Evolutionary conservation across 2,797 vertebrate genomes (phyloP).

Genomic region (Mionectes olivaceus): DNA sequence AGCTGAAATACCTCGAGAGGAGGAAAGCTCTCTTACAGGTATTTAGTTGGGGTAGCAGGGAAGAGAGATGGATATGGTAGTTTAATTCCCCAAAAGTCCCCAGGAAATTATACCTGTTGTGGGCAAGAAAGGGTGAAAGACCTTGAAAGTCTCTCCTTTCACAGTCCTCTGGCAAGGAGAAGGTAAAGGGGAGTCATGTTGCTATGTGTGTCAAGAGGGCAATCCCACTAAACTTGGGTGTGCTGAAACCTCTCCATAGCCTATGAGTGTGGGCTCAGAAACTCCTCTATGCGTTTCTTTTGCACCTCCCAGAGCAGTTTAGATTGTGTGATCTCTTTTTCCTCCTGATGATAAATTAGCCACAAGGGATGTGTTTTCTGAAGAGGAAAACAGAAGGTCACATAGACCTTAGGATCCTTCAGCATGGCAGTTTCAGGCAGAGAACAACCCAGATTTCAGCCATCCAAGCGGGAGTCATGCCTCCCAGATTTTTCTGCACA

Average conservation of each 20-base stretch:
- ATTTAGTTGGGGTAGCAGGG: background rate
- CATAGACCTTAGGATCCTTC: background rate
- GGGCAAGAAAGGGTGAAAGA: background rate
- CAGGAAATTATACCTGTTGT: background rate
- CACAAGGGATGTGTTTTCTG: background rate
- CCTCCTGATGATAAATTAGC: background rate
- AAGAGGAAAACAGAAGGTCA: background rate
- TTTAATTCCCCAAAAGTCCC: background rate
- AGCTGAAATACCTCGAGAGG: background rate
- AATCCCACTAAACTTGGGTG: background rate
- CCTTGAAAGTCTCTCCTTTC: background rate
- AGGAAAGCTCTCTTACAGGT: background rate
- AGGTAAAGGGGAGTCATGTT: background rate
- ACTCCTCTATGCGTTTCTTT: background rate
- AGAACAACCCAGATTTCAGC: background rate
- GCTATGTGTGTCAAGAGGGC: fast-evolving
- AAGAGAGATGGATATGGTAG: background rate
- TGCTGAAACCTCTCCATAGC: background rate
- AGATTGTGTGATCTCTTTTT: background rate
- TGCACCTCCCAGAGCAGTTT: background rate
- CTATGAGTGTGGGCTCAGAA: background rate
- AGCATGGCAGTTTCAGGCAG: background rate
- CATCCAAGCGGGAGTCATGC: fast-evolving
- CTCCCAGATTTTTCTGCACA: background rate
- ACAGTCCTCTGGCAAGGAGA: background rate